Evolutionary conservation across 2,113 vertebrate genomes (phyloP), one percentile per base, ranked within the genome.

Genomic region (Pelusios castaneus): DNA sequence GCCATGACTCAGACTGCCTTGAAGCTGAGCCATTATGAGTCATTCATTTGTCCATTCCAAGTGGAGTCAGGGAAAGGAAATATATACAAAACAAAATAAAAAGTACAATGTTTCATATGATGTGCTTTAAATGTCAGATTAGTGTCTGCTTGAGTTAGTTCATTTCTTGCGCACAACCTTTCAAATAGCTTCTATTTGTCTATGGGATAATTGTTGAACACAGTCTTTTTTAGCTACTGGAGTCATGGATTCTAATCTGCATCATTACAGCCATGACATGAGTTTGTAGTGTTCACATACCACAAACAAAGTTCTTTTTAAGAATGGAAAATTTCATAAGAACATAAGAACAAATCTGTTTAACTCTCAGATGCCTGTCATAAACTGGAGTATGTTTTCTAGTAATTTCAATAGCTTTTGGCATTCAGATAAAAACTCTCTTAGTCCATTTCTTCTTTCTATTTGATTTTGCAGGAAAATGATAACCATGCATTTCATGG

Each of bases 81-180:
- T 67, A 85, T 82, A 38, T 47, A 89, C 77, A 63, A n/a, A 94
- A 96, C 90, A 93, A 95, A 94, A 88, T 70, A 81, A 90, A 85
- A 95, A 96, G 88, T 79, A 22, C 34, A 76, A 78, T 94, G 67
- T 75, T 93, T 86, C 93, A 25, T 87, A 54, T 94, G 89, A 84
- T 54, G 86, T 92, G 31, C 51, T 95, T 90, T 55, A 95, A 96
- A 95, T 89, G 58, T 63, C 93, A 93, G 60, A 95, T 91, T 89
- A 93, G 88, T 73, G 38, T 78, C 91, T 93, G 55, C 79, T 95
- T 91, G 70, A 91, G 92, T 87, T 87, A 85, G 34, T 58, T 89
- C 2, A 27, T 8, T 43, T 38, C 43, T 41, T 84, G 43, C 2
- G 3, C 3, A 17, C 34, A 27, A 14, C 85, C 51, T 85, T 91